Conservation (phyloP, 2,797 vertebrate species). For the Artibeus lituratus region DNA sequence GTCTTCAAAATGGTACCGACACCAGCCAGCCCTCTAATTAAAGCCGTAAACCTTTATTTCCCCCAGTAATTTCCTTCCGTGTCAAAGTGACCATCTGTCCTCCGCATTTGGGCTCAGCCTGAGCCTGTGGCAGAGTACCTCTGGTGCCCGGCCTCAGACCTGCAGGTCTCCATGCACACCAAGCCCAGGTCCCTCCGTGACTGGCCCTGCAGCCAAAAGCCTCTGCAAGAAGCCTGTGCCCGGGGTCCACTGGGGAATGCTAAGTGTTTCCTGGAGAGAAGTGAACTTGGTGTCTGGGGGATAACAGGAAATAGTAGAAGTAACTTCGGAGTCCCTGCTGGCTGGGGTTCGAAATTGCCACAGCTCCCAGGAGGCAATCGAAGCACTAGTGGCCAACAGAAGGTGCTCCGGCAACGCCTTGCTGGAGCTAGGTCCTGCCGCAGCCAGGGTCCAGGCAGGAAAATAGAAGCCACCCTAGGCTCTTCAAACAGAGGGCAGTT, state of each 20-base stretch:
- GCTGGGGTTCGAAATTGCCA: neutral
- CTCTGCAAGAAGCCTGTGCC: neutral
- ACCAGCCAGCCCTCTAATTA: constrained; percentile 49
- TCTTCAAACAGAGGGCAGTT: neutral
- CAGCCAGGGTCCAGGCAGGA: neutral
- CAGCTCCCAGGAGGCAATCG: neutral
- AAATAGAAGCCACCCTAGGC: neutral
- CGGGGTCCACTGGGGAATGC: neutral
- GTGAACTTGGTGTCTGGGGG: neutral
- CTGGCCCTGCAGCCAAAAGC: neutral
- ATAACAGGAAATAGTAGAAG: neutral
- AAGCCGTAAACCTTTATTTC: constrained; percentile 57
- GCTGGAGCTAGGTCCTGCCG: neutral
- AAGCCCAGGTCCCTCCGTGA: neutral
- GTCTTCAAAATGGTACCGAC: constrained; percentile 60
- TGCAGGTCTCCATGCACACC: neutral
- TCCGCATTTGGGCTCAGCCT: constrained; percentile 31
- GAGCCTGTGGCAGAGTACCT: neutral
- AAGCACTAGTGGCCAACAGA: neutral
- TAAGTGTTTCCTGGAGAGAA: neutral
- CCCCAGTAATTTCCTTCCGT: constrained; percentile 61
- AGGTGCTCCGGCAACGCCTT: neutral
- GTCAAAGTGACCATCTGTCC: neutral
- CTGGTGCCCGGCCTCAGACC: neutral
- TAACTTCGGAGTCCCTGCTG: neutral